Evolutionary conservation across 2,797 vertebrate species (phyloP).

Genomic region (Presbytis comata): DNA sequence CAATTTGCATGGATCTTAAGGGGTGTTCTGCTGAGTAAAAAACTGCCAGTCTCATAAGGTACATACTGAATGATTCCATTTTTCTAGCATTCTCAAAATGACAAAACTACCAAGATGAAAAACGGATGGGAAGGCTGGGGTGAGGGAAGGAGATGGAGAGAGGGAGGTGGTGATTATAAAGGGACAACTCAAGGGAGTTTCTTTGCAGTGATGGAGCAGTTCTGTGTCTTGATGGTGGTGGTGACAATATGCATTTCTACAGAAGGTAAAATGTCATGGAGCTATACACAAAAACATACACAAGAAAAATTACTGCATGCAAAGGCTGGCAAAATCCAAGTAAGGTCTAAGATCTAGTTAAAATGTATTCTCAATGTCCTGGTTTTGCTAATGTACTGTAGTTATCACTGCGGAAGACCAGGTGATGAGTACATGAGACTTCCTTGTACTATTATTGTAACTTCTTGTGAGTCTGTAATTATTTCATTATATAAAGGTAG

Average conservation of each 20-base stretch:
- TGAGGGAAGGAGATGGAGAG: neutral
- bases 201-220: neutral
- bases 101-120: neutral
- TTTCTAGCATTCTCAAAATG: neutral
- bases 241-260: neutral
- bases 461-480: neutral
- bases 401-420: neutral
- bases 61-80: neutral
- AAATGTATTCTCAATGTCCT: neutral
- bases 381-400: neutral
- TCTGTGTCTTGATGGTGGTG: neutral
- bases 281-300: neutral
- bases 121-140: neutral
- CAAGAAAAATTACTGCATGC: neutral
- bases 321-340: neutral
- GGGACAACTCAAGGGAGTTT: neutral
- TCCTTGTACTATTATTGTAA: neutral
- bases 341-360: neutral
- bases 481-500: constrained; percentile 17
- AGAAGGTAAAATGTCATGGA: neutral
- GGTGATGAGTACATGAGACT: neutral
- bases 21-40: neutral
- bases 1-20: neutral
- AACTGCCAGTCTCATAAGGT: neutral
- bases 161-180: fast-evolving